Evolutionary conservation across 2,797 vertebrate species (phyloP).

Genomic region (Malacoctenus gilli): DNA sequence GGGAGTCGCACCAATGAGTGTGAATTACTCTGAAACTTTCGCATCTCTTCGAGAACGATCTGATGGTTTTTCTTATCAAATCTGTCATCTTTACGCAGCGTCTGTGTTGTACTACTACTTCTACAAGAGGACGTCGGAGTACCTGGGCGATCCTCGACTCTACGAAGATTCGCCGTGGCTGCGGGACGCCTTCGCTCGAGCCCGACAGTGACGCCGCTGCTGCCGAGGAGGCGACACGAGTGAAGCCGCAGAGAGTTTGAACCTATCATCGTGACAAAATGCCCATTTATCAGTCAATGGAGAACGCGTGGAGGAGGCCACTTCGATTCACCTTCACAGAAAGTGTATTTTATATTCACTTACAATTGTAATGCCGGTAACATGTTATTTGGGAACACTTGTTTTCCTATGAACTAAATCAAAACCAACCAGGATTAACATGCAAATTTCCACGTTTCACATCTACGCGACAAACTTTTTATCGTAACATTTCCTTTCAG

Average conservation of each 20-base stretch:
- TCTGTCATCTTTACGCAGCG: conserved; percentile 63
- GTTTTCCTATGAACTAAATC: neutral
- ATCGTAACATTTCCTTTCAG: conserved; percentile 12
- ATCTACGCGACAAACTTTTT: too few species aligned
- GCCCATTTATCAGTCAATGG: neutral
- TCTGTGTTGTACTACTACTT: conserved; percentile 92
- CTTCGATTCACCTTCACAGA: neutral
- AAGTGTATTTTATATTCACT: neutral
- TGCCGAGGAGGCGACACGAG: neutral
- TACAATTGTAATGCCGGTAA: neutral
- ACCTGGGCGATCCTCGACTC: conserved; percentile 90
- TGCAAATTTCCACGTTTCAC: too few species aligned
- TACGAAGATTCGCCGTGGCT: conserved; percentile 93
- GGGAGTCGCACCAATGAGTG: too few species aligned
- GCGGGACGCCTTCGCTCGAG: conserved; percentile 84
- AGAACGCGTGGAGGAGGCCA: neutral
- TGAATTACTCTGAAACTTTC: too few species aligned
- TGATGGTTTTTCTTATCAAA: too few species aligned
- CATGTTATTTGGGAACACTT: neutral
- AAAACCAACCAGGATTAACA: too few species aligned
- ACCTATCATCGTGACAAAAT: neutral
- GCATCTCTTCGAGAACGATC: too few species aligned
- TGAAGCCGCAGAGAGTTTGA: too few species aligned
- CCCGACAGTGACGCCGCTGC: conserved; percentile 76
- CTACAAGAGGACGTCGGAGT: conserved; percentile 91